Conservation (phyloP, 2,113 vertebrate species). For the Gymnorhina tibicen region DNA sequence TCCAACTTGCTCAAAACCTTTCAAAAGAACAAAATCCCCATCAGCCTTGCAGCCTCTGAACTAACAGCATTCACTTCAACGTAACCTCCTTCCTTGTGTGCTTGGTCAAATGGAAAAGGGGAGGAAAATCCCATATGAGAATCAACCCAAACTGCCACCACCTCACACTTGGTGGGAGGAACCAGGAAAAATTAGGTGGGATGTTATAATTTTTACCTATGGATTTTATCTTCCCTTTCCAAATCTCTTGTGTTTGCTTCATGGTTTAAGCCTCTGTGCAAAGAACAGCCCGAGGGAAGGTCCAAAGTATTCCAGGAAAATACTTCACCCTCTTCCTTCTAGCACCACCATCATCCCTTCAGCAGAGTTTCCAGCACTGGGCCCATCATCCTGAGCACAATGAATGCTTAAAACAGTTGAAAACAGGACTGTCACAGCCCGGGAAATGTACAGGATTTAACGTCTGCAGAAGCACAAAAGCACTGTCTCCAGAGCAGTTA, state of each 20-base stretch:
- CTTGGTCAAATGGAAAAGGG: background rate
- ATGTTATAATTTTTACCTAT: background rate
- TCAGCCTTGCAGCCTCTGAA: background rate
- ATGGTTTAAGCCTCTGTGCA: background rate
- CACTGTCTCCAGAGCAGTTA: slow-evolving; percentile 37
- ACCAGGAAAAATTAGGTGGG: accelerated
- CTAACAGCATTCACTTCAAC: background rate
- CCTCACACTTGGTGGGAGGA: background rate
- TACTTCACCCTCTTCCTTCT: background rate
- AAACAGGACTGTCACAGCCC: slow-evolving; percentile 3
- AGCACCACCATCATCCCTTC: background rate
- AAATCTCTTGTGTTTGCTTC: background rate
- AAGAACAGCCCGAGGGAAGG: background rate
- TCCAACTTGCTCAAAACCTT: background rate
- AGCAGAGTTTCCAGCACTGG: background rate
- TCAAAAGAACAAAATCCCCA: background rate
- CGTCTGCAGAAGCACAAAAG: slow-evolving; percentile 39
- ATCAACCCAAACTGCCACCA: background rate
- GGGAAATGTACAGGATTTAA: background rate
- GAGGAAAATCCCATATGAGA: background rate
- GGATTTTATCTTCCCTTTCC: background rate
- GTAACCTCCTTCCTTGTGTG: background rate
- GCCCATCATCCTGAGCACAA: background rate
- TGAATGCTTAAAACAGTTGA: slow-evolving; percentile 9
- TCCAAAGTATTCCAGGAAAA: background rate